phyloP scores from a whole-genome alignment of 2,888 invertebrate species.

The Himalopsyche tibetana region DNA sequence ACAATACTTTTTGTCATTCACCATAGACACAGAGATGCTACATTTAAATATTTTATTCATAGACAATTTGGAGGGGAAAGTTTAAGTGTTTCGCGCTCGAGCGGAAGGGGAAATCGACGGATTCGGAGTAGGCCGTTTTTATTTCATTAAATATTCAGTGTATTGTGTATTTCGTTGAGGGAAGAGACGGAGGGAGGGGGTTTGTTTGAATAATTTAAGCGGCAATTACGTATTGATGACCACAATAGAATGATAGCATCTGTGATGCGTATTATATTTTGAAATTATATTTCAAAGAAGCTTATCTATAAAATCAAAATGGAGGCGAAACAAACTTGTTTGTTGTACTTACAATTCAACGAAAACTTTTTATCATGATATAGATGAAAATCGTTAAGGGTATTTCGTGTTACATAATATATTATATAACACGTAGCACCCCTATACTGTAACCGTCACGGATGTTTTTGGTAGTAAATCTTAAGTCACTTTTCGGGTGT shows the following conservation, averaged over 20 bases:
- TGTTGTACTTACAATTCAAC: too few relatives aligned
- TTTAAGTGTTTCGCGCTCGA: conserved; percentile 18
- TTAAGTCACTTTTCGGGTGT: too few relatives aligned
- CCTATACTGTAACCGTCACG: too few relatives aligned
- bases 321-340: too few relatives aligned
- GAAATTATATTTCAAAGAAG: too few relatives aligned
- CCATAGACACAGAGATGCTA: conserved; percentile 4
- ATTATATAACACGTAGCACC: too few relatives aligned
- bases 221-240: conserved; percentile 22
- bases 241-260: conserved; percentile 7
- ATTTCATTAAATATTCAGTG: conserved; percentile 23
- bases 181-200: not conserved
- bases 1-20: conserved; percentile 19
- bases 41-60: conserved; percentile 26
- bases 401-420: too few relatives aligned
- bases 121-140: not conserved
- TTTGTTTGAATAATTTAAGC: conserved; percentile 1
- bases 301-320: too few relatives aligned
- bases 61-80: conserved; percentile 12
- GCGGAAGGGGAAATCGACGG: conserved; percentile 26
- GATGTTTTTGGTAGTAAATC: too few relatives aligned
- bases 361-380: too few relatives aligned
- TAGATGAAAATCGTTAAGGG: too few relatives aligned
- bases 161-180: conserved; percentile 3
- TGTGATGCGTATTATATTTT: not conserved